phyloP scores from a whole-genome alignment of 2,888 invertebrate genomes.

The Drosophila robusta region DNA sequence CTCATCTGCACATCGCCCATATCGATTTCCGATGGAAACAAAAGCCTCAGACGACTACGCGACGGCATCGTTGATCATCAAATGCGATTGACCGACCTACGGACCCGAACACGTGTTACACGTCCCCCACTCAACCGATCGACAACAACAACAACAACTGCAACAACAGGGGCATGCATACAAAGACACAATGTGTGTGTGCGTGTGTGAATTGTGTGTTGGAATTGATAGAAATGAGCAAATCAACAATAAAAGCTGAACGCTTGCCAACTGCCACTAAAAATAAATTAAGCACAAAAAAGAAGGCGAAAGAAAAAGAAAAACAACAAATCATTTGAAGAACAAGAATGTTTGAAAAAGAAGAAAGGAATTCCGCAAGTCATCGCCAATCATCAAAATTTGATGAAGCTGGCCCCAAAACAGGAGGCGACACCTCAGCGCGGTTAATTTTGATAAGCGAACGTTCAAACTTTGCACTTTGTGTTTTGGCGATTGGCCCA shows the following conservation, averaged over 20 bases:
- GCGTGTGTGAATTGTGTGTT: conserved; percentile 26
- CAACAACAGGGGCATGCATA: conserved; percentile 21
- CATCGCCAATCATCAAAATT: conserved; percentile 62
- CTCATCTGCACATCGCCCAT: not conserved
- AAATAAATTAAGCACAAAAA: conserved; percentile 25
- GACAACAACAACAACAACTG: too few relatives aligned
- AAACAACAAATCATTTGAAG: not conserved
- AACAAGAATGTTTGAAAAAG: conserved; percentile 11
- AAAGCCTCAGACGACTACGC: not conserved
- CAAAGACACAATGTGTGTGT: conserved; percentile 25
- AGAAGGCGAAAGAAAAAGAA: not conserved
- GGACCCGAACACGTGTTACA: conserved; percentile 74
- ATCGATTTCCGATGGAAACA: not conserved
- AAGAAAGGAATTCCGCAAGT: conserved; percentile 45
- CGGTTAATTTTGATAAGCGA: not conserved
- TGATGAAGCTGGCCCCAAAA: not conserved
- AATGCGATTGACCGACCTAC: conserved; percentile 68
- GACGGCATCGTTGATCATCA: conserved; percentile 25
- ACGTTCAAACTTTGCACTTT: conserved; percentile 15
- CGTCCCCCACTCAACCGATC: not conserved
- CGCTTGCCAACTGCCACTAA: conserved; percentile 7
- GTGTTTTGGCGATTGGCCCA: not conserved
- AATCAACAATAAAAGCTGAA: conserved; percentile 42
- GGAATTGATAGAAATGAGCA: conserved; percentile 48
- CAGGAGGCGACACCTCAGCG: not conserved